phyloP scores from a whole-genome alignment of 2,888 invertebrate species.

The Agriopis marginaria region DNA sequence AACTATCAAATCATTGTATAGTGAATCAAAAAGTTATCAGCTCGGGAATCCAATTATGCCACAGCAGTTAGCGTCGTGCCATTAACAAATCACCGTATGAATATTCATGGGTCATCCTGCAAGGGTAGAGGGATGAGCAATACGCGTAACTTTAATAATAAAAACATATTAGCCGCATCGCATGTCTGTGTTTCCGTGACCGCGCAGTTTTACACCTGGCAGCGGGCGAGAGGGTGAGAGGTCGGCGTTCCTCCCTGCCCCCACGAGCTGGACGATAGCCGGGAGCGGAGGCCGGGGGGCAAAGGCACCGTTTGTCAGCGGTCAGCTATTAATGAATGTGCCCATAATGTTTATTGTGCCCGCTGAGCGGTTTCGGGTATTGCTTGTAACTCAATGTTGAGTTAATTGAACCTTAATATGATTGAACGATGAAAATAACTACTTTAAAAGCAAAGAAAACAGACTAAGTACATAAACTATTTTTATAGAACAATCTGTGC shows the following conservation, averaged over 20 bases:
- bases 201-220: slow-evolving; percentile 85
- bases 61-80: slow-evolving; percentile 47
- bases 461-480: no score
- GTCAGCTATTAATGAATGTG: slow-evolving; percentile 83
- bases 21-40: slow-evolving; percentile 36
- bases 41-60: slow-evolving; percentile 36
- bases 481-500: no score
- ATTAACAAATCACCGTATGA: slow-evolving; percentile 81
- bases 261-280: slow-evolving; percentile 61
- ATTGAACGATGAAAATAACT: neutral
- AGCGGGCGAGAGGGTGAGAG: slow-evolving; percentile 64
- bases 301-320: slow-evolving; percentile 80
- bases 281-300: slow-evolving; percentile 58
- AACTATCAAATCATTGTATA: slow-evolving; percentile 28
- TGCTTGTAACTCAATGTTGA: slow-evolving; percentile 76
- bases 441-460: no score
- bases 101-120: slow-evolving; percentile 79
- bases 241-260: slow-evolving; percentile 42
- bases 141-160: slow-evolving; percentile 80
- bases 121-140: slow-evolving; percentile 70
- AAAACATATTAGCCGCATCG: slow-evolving; percentile 85
- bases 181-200: slow-evolving; percentile 85
- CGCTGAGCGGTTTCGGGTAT: slow-evolving; percentile 76
- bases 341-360: slow-evolving; percentile 82
- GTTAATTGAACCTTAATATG: slow-evolving; percentile 59